A percentile compares a stretch with the other conserved stretches of the same genome.
Conservation (phyloP, 2,113 vertebrate species). For the Callopanchax toddi region DNA sequence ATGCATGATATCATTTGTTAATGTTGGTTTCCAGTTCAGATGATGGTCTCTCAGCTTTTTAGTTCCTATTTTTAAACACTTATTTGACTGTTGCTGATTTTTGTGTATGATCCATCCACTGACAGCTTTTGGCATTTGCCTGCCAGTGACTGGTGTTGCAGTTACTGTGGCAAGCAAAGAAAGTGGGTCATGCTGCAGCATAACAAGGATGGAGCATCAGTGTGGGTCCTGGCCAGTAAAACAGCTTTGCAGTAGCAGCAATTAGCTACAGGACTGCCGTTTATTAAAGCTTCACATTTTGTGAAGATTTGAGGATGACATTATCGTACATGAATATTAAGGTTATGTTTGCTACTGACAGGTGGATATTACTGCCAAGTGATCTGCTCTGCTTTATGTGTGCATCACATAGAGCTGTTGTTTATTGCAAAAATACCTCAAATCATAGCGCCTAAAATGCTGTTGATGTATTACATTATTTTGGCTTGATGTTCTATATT, state of each 20-base stretch:
- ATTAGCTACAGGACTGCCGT: conserved; percentile 46
- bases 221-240: conserved; percentile 66
- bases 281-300: conserved; percentile 35
- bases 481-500: too few relatives aligned
- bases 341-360: conserved; percentile 7
- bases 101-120: conserved; percentile 24
- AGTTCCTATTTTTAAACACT: conserved; percentile 29
- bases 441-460: too few relatives aligned
- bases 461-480: too few relatives aligned
- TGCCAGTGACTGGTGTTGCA: conserved; percentile 46
- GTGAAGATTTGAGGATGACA: conserved; percentile 12
- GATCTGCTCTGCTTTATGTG: conserved; percentile 3
- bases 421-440: too few relatives aligned
- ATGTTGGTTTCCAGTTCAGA: conserved; percentile 16
- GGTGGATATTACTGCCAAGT: neutral
- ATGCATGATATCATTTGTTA: neutral
- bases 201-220: conserved; percentile 68
- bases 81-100: conserved; percentile 19
- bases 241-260: conserved; percentile 58
- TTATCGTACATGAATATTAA: neutral
- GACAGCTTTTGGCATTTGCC: conserved; percentile 40
- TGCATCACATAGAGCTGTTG: neutral
- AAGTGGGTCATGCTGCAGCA: conserved; percentile 79
- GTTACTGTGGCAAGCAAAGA: conserved; percentile 53
- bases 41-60: conserved; percentile 4